phyloP scores from a whole-genome alignment of 2,888 invertebrate genomes.

The Erpobdella octoculata region DNA sequence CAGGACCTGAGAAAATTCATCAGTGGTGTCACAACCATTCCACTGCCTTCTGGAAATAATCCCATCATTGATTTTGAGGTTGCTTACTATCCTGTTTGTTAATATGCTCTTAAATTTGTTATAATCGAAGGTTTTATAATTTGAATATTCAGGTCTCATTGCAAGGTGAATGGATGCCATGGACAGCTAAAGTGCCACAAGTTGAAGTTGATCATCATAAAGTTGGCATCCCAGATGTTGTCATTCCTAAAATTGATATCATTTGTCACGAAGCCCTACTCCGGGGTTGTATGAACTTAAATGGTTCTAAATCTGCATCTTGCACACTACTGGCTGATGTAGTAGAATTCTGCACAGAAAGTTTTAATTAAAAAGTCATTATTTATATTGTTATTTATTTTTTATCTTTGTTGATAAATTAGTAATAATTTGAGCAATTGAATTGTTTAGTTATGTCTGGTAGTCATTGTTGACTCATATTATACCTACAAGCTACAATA shows the following conservation, averaged over 20 bases:
- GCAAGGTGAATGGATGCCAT: conserved; percentile 89
- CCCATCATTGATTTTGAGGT: conserved; percentile 94
- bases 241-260: conserved; percentile 96
- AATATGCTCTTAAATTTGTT: not conserved
- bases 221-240: conserved; percentile 90
- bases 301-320: too few species aligned
- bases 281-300: conserved; percentile 97
- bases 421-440: too few species aligned
- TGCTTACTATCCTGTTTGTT: conserved; percentile 30
- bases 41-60: conserved; percentile 75
- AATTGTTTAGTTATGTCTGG: too few species aligned
- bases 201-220: conserved; percentile 94
- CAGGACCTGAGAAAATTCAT: conserved; percentile 92
- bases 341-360: too few species aligned
- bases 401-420: too few species aligned
- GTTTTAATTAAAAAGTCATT: too few species aligned
- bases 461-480: not conserved
- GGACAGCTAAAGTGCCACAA: conserved; percentile 95
- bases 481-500: too few species aligned
- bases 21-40: conserved; percentile 84
- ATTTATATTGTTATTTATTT: too few species aligned
- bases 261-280: conserved; percentile 92
- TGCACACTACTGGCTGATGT: conserved; percentile 99
- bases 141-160: conserved; percentile 59
- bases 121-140: not conserved